phyloP scores from a whole-genome alignment of 2,888 invertebrate species.

The Salticus scenicus region DNA sequence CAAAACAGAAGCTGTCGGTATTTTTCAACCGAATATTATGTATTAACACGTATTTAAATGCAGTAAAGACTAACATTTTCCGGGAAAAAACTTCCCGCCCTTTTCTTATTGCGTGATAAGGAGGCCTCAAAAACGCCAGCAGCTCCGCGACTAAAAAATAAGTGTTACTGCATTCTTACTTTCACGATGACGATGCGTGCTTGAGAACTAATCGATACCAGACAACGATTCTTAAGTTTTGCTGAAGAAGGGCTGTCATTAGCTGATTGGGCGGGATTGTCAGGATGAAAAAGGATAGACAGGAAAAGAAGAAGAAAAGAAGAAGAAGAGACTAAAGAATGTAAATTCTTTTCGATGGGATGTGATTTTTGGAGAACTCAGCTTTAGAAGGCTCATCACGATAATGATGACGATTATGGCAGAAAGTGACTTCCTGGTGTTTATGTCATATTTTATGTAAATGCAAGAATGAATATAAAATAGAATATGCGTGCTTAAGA shows the following conservation, averaged over 20 bases:
- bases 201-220: background rate
- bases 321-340: background rate
- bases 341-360: background rate
- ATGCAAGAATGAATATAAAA: too few relatives aligned
- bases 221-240: background rate
- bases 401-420: background rate
- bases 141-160: background rate
- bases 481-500: too few relatives aligned
- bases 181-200: slow-evolving; percentile 13
- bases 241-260: slow-evolving; percentile 2
- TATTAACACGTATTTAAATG: background rate
- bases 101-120: background rate
- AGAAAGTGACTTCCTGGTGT: background rate
- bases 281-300: background rate
- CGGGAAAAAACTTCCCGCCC: background rate
- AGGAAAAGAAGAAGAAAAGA: background rate
- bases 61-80: too few relatives aligned
- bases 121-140: background rate
- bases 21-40: too few relatives aligned
- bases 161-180: background rate
- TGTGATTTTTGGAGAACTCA: background rate
- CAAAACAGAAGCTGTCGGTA: too few relatives aligned
- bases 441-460: background rate
- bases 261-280: slow-evolving; percentile 19
- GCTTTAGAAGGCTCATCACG: background rate